A percentile compares a stretch with the other conserved stretches of the same genome.
phyloP scores from a whole-genome alignment of 2,888 invertebrate genomes.

The Tetragonisca angustula region DNA sequence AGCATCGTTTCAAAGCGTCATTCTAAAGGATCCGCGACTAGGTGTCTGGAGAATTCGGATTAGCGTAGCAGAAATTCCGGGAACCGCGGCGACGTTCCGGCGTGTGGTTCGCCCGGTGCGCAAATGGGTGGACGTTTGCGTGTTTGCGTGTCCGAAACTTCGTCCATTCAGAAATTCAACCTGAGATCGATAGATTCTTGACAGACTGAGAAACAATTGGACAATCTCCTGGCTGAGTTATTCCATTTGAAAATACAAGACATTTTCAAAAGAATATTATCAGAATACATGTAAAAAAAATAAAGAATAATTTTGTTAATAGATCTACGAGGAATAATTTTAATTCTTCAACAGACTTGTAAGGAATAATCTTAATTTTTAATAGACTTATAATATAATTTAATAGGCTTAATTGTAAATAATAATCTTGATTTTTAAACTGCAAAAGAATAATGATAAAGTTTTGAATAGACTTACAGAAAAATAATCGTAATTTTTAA shows the following conservation, averaged over 20 bases:
- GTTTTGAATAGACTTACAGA: too few relatives aligned
- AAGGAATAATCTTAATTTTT: too few relatives aligned
- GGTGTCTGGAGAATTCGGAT: slow-evolving; percentile 3
- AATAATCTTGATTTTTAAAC: too few relatives aligned
- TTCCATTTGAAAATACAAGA: slow-evolving; percentile 30
- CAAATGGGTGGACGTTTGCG: background rate
- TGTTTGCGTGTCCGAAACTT: background rate
- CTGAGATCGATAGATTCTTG: slow-evolving; percentile 54
- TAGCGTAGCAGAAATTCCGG: slow-evolving; percentile 5
- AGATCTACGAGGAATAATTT: background rate
- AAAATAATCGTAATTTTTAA: too few relatives aligned
- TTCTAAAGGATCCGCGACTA: background rate
- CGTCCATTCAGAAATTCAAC: slow-evolving; percentile 57
- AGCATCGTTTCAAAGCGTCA: background rate
- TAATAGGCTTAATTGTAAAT: too few relatives aligned
- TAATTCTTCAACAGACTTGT: too few relatives aligned
- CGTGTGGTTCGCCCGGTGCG: background rate
- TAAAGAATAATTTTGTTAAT: background rate
- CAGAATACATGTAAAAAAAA: background rate
- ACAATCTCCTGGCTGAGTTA: background rate
- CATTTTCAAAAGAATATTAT: background rate
- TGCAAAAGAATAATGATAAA: too few relatives aligned
- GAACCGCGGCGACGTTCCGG: background rate
- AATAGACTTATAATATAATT: too few relatives aligned
- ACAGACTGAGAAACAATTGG: slow-evolving; percentile 43